A percentile compares a stretch with the other conserved stretches of the same genome.
These are phyloP conservation scores for Percopsis omiscomaycus DNA, from an alignment of 2,797 vertebrate genomes.

Conservation along the genomic window DNA sequence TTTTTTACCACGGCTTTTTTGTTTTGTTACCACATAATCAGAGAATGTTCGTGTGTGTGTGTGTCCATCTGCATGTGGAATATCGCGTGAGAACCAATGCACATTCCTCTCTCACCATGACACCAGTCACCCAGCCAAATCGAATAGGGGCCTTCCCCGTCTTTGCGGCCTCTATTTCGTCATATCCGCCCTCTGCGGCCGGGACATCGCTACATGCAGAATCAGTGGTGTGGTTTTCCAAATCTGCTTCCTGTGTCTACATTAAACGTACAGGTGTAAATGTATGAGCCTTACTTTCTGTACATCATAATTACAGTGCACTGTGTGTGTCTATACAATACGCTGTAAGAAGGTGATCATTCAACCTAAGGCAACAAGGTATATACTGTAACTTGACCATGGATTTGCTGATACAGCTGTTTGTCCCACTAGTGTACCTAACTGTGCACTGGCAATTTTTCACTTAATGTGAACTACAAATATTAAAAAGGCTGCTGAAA, in stretches of 20 bases:
- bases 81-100: background rate
- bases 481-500: too few relatives aligned
- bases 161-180: slow-evolving; percentile 18
- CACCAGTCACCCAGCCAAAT: slow-evolving; percentile 76
- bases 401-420: too few relatives aligned
- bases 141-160: slow-evolving; percentile 48
- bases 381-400: too few relatives aligned
- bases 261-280: background rate
- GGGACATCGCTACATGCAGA: slow-evolving; percentile 24
- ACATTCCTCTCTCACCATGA: slow-evolving; percentile 67
- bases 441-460: too few relatives aligned
- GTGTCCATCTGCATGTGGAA: background rate
- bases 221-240: slow-evolving; percentile 15
- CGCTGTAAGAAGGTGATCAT: too few relatives aligned
- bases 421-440: too few relatives aligned
- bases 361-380: too few relatives aligned
- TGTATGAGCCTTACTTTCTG: background rate
- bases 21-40: background rate
- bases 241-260: slow-evolving; percentile 50
- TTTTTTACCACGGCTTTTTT: background rate
- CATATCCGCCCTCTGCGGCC: slow-evolving; percentile 9
- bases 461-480: too few relatives aligned
- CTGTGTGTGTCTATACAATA: too few relatives aligned
- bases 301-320: too few relatives aligned
- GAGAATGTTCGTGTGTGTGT: too few relatives aligned